Conservation (phyloP, 2,888 invertebrate species). For the Temnothorax rugatulus region DNA sequence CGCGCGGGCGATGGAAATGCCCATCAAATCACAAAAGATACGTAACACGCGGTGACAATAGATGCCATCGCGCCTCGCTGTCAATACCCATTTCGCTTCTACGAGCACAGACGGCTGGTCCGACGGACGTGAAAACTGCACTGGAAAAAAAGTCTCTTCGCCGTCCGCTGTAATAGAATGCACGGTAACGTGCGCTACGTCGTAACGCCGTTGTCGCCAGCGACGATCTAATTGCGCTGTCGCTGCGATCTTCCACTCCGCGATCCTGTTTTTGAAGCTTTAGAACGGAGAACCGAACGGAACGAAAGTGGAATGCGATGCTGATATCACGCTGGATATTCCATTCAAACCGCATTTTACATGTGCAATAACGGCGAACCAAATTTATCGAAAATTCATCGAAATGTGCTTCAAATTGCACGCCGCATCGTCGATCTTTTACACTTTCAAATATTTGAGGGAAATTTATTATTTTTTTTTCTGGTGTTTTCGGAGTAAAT, state of each 20-base stretch:
- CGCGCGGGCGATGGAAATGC: conserved; percentile 34
- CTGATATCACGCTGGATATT: neutral
- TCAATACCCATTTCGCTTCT: conserved; percentile 58
- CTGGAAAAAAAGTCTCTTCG: conserved; percentile 10
- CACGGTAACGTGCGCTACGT: conserved; percentile 20
- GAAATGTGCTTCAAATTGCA: neutral
- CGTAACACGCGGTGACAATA: conserved; percentile 57
- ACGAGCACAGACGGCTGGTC: conserved; percentile 39
- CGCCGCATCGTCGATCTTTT: neutral
- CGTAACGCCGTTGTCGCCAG: conserved; percentile 18
- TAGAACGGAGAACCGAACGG: neutral
- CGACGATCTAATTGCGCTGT: conserved; percentile 43
- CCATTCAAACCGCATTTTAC: neutral
- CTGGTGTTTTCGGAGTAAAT: neutral
- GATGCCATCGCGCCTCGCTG: conserved; percentile 54
- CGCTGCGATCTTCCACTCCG: conserved; percentile 21
- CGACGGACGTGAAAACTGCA: conserved; percentile 47
- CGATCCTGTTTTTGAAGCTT: conserved; percentile 35
- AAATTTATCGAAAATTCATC: neutral
- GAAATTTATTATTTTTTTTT: neutral
- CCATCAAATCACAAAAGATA: conserved; percentile 58
- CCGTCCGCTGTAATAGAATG: conserved; percentile 35
- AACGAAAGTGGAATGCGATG: neutral
- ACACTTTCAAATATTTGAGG: neutral
- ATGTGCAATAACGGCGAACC: neutral